phyloP scores from a whole-genome alignment of 2,797 vertebrate species.

The Hyperoplus lanceolatus region DNA sequence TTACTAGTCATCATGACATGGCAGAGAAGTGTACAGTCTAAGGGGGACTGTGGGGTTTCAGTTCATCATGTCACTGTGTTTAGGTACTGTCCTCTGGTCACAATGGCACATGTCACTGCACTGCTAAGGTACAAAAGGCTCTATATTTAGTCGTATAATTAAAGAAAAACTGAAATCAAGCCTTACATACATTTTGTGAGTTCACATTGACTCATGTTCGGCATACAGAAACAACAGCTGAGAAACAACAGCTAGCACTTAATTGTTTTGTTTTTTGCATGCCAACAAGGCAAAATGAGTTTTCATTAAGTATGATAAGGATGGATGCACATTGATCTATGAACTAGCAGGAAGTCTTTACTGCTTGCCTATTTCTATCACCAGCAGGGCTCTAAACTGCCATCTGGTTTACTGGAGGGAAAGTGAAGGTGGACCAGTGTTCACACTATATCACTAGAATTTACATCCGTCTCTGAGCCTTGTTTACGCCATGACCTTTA shows the following conservation, averaged over 20 bases:
- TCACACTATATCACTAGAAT: constrained; percentile 14
- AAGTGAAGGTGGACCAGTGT: constrained; percentile 10
- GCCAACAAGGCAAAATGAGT: constrained; percentile 20
- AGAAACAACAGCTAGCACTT: background rate
- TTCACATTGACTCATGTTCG: background rate
- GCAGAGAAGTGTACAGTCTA: constrained; percentile 44
- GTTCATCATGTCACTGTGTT: constrained; percentile 31
- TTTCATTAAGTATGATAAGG: constrained; percentile 47
- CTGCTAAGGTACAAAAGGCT: background rate
- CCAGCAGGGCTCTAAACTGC: constrained; percentile 46
- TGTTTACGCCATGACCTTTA: constrained; percentile 8
- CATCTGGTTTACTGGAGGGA: constrained; percentile 54
- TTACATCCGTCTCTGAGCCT: background rate
- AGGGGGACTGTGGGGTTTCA: constrained; percentile 37
- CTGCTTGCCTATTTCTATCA: constrained; percentile 26
- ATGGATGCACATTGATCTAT: constrained; percentile 42
- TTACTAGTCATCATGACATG: constrained; percentile 58
- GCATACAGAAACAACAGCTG: background rate
- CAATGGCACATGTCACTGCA: background rate
- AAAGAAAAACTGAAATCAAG: background rate
- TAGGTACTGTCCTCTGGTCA: constrained; percentile 12
- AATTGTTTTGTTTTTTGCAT: constrained; percentile 10
- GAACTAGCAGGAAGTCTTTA: constrained; percentile 14
- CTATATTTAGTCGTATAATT: background rate
- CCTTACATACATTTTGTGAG: background rate